Conservation (phyloP, 2,113 vertebrate genomes). For the Syngnathoides biaculeatus region DNA sequence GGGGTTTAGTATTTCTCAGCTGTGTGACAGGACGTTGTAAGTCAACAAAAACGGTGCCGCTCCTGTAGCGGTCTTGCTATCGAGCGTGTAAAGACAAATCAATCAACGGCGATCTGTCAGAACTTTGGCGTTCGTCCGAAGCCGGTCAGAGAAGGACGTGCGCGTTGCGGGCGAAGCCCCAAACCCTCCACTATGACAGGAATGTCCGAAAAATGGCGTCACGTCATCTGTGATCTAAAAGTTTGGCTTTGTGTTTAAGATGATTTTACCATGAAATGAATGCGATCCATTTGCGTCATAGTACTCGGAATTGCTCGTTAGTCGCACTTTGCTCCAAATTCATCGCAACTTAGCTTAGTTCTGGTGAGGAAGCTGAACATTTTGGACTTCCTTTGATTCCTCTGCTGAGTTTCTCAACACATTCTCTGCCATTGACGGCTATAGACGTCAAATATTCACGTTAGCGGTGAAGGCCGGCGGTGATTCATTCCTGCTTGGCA, state of each 20-base stretch:
- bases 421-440: too few relatives aligned
- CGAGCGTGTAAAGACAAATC: conserved; percentile 30
- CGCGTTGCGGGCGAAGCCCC: not conserved
- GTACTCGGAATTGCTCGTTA: not conserved
- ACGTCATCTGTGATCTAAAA: not conserved
- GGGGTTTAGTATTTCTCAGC: conserved; percentile 3
- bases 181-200: not conserved
- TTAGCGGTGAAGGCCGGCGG: too few relatives aligned
- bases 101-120: conserved; percentile 47
- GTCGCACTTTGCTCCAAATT: not conserved
- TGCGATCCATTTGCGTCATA: not conserved
- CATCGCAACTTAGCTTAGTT: not conserved
- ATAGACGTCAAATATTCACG: too few relatives aligned
- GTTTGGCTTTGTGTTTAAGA: too few relatives aligned
- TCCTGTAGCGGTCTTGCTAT: not conserved
- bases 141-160: conserved; percentile 27
- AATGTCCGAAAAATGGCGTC: not conserved
- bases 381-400: not conserved
- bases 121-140: conserved; percentile 27
- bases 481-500: not conserved
- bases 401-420: too few relatives aligned
- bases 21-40: conserved; percentile 1
- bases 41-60: not conserved
- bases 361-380: not conserved
- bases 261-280: not conserved